Percentiles rank a stretch among this genome's conserved stretches.
These are phyloP conservation scores for Brachionus plicatilis DNA, from an alignment of 1,140 invertebrate species.

Conservation along the genomic window DNA sequence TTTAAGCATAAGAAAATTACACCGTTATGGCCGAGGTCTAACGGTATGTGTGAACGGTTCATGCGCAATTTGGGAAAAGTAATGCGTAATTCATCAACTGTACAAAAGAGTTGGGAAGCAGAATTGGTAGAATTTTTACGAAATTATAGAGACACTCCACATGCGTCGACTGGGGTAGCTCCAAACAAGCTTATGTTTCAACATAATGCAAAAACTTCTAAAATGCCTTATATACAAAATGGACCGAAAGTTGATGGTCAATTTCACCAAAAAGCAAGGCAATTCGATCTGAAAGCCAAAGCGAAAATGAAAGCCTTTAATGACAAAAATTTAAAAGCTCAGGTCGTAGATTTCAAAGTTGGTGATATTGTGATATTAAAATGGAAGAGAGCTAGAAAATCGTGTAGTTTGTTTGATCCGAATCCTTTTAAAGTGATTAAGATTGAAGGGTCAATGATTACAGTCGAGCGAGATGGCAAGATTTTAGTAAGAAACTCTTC, in stretches of 20 bases:
- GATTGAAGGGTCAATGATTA: neutral
- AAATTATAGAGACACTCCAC: neutral
- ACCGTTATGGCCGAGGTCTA: conserved; percentile 41
- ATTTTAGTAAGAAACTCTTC: neutral
- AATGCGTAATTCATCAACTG: neutral
- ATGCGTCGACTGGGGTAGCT: conserved; percentile 1
- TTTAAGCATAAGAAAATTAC: conserved; percentile 42
- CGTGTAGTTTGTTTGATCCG: neutral
- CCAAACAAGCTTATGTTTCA: neutral
- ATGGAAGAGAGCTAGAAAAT: neutral
- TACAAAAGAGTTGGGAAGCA: neutral
- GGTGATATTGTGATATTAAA: neutral
- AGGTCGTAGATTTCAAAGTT: neutral
- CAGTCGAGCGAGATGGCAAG: neutral
- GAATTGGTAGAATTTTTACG: neutral
- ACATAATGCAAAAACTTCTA: conserved; percentile 6
- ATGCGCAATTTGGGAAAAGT: conserved; percentile 37
- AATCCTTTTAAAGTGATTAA: neutral
- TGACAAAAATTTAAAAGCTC: conserved; percentile 7
- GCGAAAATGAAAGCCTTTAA: conserved; percentile 8
- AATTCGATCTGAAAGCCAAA: neutral
- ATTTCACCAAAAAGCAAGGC: neutral
- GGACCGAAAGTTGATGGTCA: neutral
- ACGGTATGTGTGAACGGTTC: conserved; percentile 41
- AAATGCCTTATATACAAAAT: neutral